Conservation (phyloP, 2,888 invertebrate species). For the Ornithoptera alexandrae region DNA sequence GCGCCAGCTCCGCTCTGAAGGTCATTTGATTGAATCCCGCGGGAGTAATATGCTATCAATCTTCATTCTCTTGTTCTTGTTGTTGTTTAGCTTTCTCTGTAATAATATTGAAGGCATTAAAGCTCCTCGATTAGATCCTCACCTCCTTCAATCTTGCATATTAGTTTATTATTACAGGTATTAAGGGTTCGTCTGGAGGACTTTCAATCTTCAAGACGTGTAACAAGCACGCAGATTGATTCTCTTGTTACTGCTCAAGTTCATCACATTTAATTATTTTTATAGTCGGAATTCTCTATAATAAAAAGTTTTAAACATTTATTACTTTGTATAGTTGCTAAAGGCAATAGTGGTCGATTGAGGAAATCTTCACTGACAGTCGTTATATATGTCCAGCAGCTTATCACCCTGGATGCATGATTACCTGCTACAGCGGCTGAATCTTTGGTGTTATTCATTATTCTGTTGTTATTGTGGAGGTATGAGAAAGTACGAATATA, state of each 20-base stretch:
- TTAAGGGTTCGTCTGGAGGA: too few species aligned
- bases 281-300: background rate
- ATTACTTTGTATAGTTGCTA: background rate
- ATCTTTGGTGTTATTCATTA: too few species aligned
- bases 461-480: too few species aligned
- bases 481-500: too few species aligned
- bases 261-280: too few species aligned
- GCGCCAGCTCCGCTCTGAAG: constrained; percentile 4
- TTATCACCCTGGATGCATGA: too few species aligned
- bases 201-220: too few species aligned
- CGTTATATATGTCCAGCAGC: background rate
- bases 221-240: too few species aligned
- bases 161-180: too few species aligned
- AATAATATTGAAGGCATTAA: background rate
- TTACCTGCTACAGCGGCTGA: too few species aligned
- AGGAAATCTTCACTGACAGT: background rate
- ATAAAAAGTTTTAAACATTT: background rate
- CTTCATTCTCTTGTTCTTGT: background rate
- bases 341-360: background rate
- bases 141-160: background rate
- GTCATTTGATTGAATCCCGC: constrained; percentile 6
- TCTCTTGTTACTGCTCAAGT: too few species aligned
- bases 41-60: background rate
- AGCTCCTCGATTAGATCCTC: too few species aligned
- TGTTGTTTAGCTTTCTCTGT: background rate